Evolutionary conservation across 2,888 invertebrate species (phyloP), one percentile per base, ranked within the genome.

Genomic region (Dynastes maya): DNA sequence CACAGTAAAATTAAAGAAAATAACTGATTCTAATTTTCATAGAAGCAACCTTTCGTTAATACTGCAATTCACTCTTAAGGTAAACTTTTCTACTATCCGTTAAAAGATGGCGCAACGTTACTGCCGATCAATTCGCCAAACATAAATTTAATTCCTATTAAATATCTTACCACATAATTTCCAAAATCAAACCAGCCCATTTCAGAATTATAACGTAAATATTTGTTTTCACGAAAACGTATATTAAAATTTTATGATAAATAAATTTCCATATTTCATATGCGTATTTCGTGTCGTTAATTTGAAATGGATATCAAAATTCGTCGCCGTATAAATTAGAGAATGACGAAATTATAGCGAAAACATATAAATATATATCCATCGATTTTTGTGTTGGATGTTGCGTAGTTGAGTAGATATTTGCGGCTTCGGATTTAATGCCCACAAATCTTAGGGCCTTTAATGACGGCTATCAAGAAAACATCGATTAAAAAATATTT

Each of bases 221-320:
- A 72, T 72, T 72, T 72, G 72, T 72, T 58, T 72, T 72, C 40
- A 11, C 37, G 2, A 16, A 11, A 16, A 22, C 49, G 45, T 11
- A 49, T 61, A 72, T 72, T 72, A 40, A 72, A 72, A 58, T 72
- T 72, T 72, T 72, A 72, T 72, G 61, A 61, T 40, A 58, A 40
- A 72, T 58, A 72, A 58, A 72, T 58, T 61, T 27, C 16, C 40
- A 27, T 68, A 49, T 68, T 68, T 51, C 37, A 68, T 27, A 2
- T 16, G 22, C 22, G 22, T 16, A 16, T 16, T 58, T 16, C 27
- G 16, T 11, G 45, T 72, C 45, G 58, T 72, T 61, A 61, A 61
- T 68, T 68, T 49, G 65, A 65, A 65, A 40, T 37, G 65, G 40
- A 40, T 11, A 5, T n/a, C 37, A 16, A 65, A 65, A 40, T 68